Conservation (phyloP, 2,888 invertebrate genomes). For the Drosophila siamana region DNA sequence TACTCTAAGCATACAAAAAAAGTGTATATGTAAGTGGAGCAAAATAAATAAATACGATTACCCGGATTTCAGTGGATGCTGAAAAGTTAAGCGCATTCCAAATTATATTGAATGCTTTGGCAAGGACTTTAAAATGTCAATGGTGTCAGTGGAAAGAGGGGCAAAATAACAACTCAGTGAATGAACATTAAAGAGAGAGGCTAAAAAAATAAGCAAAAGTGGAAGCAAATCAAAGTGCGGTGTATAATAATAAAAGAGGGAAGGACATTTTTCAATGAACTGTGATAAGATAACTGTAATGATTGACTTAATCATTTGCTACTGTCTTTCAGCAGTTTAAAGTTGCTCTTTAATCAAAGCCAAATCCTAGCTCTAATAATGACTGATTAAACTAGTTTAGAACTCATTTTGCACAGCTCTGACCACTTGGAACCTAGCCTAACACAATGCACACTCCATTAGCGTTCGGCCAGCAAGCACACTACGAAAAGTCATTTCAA, state of each 20-base stretch:
- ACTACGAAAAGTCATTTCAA: conserved; percentile 4
- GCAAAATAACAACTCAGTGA: conserved; percentile 11
- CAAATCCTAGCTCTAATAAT: neutral
- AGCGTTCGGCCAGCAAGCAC: neutral
- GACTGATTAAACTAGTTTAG: neutral
- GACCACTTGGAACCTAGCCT: neutral
- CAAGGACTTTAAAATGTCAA: conserved; percentile 27
- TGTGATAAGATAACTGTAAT: conserved; percentile 1
- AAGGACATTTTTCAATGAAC: conserved; percentile 28
- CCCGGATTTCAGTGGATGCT: conserved; percentile 23
- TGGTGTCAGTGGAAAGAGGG: neutral
- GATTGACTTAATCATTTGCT: neutral
- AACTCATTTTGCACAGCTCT: neutral
- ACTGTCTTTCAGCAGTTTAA: neutral
- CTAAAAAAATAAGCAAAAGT: neutral
- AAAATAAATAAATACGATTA: conserved; percentile 25
- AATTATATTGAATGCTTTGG: conserved; percentile 34
- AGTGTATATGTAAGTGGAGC: too few relatives aligned
- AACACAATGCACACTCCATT: neutral
- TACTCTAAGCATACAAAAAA: too few relatives aligned
- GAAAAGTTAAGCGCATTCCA: conserved; percentile 43
- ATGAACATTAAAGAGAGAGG: too few relatives aligned
- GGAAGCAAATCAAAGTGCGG: conserved; percentile 25
- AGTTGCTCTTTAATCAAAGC: neutral
- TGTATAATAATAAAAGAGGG: conserved; percentile 6